These are phyloP conservation scores for Xenopus laevis DNA, from an alignment of 2,113 vertebrate species.

Conservation along the genomic window DNA sequence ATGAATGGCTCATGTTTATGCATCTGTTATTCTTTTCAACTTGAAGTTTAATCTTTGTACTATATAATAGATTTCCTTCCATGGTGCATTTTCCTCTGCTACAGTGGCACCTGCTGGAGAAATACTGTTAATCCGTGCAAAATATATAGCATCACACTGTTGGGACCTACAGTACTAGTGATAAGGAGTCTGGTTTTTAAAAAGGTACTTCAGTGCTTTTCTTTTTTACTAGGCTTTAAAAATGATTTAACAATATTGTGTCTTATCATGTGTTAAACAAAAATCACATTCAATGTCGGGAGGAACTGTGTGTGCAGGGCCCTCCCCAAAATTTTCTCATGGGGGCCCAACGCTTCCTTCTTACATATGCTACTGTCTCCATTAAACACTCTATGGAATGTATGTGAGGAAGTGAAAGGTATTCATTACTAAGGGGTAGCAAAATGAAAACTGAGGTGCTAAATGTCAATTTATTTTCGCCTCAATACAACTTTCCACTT, in stretches of 20 bases:
- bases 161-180: neutral
- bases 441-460: too few relatives aligned
- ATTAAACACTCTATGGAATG: too few relatives aligned
- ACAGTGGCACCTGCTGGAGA: constrained; percentile 54
- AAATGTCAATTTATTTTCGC: too few relatives aligned
- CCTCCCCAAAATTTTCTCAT: too few relatives aligned
- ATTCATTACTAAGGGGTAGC: too few relatives aligned
- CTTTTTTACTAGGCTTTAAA: constrained; percentile 14
- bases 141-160: neutral
- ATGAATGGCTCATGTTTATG: neutral
- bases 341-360: too few relatives aligned
- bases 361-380: too few relatives aligned
- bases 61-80: neutral
- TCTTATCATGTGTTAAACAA: neutral
- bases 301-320: too few relatives aligned
- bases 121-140: neutral
- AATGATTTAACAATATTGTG: constrained; percentile 12
- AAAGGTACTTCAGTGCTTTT: constrained; percentile 1
- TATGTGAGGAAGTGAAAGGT: too few relatives aligned
- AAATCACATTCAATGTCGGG: too few relatives aligned
- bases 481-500: too few relatives aligned
- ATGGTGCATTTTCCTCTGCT: constrained; percentile 34
- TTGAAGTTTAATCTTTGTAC: neutral
- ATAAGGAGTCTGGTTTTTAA: neutral
- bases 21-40: too few relatives aligned